Percentiles rank a stretch among this genome's conserved stretches.
These are phyloP conservation scores for Tethea ocularis DNA, from an alignment of 2,888 invertebrate species.

Conservation along the genomic window DNA sequence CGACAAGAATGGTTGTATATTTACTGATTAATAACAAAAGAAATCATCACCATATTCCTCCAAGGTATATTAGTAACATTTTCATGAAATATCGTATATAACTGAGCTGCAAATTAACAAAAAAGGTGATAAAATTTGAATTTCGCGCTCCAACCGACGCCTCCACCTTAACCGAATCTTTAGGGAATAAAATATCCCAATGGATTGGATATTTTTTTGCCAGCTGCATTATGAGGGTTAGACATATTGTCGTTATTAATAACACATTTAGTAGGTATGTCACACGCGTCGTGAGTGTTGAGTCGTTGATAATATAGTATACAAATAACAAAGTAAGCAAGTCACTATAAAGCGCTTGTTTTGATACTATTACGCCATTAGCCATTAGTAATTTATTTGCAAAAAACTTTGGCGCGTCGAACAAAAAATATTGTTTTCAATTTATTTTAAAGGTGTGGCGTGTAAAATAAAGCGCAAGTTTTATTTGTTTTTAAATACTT, in stretches of 20 bases:
- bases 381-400: neutral
- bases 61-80: too few relatives aligned
- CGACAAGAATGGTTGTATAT: too few relatives aligned
- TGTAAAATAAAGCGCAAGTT: too few relatives aligned
- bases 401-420: neutral
- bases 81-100: too few relatives aligned
- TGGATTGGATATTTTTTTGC: neutral
- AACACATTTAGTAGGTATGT: slow-evolving; percentile 1
- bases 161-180: too few relatives aligned
- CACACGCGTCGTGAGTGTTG: neutral
- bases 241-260: neutral
- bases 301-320: neutral
- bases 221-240: neutral
- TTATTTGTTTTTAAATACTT: too few relatives aligned
- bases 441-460: neutral
- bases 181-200: too few relatives aligned
- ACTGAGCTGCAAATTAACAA: too few relatives aligned
- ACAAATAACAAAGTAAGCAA: neutral
- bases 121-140: too few relatives aligned
- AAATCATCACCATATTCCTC: too few relatives aligned
- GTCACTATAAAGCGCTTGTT: neutral
- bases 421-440: neutral
- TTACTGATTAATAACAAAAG: too few relatives aligned
- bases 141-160: too few relatives aligned
- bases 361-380: neutral